phyloP scores from a whole-genome alignment of 2,113 vertebrate genomes.

The Budorcas taxicolor region DNA sequence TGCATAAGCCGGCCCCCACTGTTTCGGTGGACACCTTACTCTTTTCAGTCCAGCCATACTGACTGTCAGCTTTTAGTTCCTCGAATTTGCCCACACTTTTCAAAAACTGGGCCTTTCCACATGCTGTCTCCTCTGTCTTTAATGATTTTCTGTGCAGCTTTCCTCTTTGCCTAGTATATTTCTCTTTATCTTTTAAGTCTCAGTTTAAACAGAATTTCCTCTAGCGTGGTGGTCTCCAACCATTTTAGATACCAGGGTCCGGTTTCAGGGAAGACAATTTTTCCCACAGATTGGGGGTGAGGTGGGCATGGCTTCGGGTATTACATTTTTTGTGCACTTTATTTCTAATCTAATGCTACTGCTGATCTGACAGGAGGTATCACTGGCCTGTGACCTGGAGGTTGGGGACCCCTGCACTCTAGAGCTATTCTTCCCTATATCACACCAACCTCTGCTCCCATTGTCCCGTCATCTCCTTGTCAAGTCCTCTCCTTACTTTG shows the following conservation, averaged over 20 bases:
- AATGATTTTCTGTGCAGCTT: background rate
- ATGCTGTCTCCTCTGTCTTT: background rate
- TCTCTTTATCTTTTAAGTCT: background rate
- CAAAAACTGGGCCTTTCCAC: background rate
- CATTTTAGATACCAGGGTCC: background rate
- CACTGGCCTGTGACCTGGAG: background rate
- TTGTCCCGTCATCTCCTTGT: background rate
- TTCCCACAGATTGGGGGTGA: background rate
- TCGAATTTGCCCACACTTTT: background rate
- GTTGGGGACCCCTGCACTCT: background rate
- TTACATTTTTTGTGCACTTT: background rate
- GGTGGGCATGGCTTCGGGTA: background rate
- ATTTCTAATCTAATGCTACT: background rate
- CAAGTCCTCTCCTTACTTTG: background rate
- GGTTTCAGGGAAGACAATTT: background rate
- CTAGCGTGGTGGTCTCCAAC: background rate
- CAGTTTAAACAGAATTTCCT: background rate
- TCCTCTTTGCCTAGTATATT: background rate
- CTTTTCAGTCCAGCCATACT: background rate
- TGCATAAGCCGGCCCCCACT: fast-evolving
- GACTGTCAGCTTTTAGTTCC: background rate
- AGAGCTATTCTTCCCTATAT: background rate
- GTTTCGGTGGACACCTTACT: fast-evolving
- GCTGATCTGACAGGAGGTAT: background rate
- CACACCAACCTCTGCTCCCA: background rate